phyloP scores from a whole-genome alignment of 2,113 vertebrate genomes.

The Cottus gobio region DNA sequence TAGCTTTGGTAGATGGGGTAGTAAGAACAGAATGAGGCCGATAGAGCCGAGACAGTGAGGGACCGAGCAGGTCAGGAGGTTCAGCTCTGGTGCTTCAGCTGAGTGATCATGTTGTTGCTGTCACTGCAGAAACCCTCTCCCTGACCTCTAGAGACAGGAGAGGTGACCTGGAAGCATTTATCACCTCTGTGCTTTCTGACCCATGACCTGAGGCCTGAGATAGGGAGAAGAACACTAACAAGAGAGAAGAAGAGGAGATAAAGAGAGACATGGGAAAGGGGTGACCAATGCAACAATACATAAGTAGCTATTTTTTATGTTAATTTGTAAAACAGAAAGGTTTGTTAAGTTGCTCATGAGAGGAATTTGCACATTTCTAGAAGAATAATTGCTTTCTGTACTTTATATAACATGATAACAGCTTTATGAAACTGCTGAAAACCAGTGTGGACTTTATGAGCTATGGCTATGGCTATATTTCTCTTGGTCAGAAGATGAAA shows the following conservation, averaged over 20 bases:
- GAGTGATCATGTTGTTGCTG: slow-evolving; percentile 73
- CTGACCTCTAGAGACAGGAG: slow-evolving; percentile 66
- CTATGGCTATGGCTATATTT: slow-evolving; percentile 50
- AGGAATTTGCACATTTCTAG: background rate
- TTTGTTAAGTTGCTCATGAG: slow-evolving; percentile 2
- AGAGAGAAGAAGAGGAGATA: background rate
- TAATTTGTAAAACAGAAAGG: background rate
- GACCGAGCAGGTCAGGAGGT: slow-evolving; percentile 40
- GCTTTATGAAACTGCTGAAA: slow-evolving; percentile 33
- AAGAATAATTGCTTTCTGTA: background rate
- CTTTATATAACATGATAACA: background rate
- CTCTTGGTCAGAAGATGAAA: slow-evolving; percentile 45
- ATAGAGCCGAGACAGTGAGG: slow-evolving; percentile 26
- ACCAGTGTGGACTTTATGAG: background rate
- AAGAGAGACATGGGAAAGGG: slow-evolving; percentile 7
- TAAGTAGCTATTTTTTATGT: slow-evolving; percentile 1
- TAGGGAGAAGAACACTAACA: slow-evolving; percentile 22
- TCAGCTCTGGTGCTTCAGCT: slow-evolving; percentile 53
- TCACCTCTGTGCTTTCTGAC: slow-evolving; percentile 71
- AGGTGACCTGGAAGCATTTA: slow-evolving; percentile 79
- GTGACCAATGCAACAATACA: background rate
- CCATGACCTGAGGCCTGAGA: slow-evolving; percentile 52
- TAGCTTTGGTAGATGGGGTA: slow-evolving; percentile 3
- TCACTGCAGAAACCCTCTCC: slow-evolving; percentile 62
- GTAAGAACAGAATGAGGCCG: slow-evolving; percentile 25